Evolutionary conservation across 30 jellyfish, hydroid and myxozoan genomes (phyloP), one percentile per base, ranked within the genome.

Genomic region (Chironex yamaguchii): DNA sequence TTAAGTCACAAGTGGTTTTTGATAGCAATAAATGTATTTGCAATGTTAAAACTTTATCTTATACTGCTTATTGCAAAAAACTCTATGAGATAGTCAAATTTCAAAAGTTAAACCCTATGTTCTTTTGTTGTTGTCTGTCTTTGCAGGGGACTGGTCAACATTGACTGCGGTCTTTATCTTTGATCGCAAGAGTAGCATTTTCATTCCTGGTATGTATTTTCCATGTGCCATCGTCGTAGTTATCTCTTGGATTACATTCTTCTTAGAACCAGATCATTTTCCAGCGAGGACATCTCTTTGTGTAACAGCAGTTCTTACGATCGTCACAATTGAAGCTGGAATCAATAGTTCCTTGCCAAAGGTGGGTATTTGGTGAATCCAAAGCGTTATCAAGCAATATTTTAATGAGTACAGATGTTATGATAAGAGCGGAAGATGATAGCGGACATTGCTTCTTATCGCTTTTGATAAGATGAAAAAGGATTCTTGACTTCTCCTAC

Each of bases 251-350:
- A 86, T 92, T 21, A 92, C 98, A 28, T 92, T 92, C 80, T 73
- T 92, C 49, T 67, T 92, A 1, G 92, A 81, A 32, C 96, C 98
- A 22, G 87, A 79, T 21, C 98, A 92, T 48, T 86, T 86, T 76
- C 98, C 98, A 3, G 98, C 98, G 35, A 80, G 98, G 32, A 92
- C 98, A 29, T 79, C 86, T 25, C 80, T 92, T 20, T 82, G 96
- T 35, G 98, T 90, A n/a, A 91, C 85, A 2, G 70, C 97, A 3
- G 87, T 92, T 25, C 29, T 92, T 25, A 92, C 98, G 21, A 86
- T 92, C 27, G 82, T 92, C 36, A 92, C 98, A 13, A 49, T 92
- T 22, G 96, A 92, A 66, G 92, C 97, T n/a, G 97, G 96, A 36
- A 49, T 92, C 34, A 86, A 86, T 68, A 66, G 58, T 25, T 87